Conservation (phyloP, 2,113 vertebrate species). For the Charadrius vociferus region DNA sequence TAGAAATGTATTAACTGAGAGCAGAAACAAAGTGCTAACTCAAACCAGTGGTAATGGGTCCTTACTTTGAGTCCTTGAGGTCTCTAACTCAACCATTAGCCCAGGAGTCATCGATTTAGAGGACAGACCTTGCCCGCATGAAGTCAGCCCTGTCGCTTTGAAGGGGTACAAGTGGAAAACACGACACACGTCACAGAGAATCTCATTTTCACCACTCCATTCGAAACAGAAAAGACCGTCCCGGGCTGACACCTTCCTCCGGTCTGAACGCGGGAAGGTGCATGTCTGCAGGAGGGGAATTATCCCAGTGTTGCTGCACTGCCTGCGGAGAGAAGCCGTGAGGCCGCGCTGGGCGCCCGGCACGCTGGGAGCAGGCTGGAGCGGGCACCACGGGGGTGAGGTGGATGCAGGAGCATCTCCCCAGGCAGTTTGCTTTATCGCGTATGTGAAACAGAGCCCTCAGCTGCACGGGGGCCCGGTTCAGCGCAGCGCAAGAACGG, state of each 20-base stretch:
- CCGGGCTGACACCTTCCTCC: too few species aligned
- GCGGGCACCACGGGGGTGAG: neutral
- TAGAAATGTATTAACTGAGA: slow-evolving; percentile 18
- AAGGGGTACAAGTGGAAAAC: neutral
- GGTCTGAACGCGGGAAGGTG: too few species aligned
- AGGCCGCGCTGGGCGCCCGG: neutral
- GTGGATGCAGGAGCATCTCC: neutral
- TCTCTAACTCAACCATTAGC: neutral
- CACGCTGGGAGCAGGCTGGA: too few species aligned
- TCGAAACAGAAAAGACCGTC: too few species aligned
- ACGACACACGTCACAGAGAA: too few species aligned
- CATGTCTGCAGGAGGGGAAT: too few species aligned
- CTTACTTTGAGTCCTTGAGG: neutral
- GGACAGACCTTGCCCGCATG: neutral
- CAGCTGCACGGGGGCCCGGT: too few species aligned
- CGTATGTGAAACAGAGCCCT: neutral
- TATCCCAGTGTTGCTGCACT: neutral
- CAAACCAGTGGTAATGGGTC: neutral
- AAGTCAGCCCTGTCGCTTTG: neutral
- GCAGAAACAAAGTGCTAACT: slow-evolving; percentile 29
- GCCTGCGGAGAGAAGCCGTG: neutral
- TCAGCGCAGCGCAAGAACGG: neutral
- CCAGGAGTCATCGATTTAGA: neutral
- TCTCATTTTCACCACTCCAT: too few species aligned
- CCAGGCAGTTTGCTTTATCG: neutral